A percentile compares a stretch with the other conserved stretches of the same genome.
Evolutionary conservation across 2,888 invertebrate genomes (phyloP).

Genomic region (Rhynchonema sp.): DNA sequence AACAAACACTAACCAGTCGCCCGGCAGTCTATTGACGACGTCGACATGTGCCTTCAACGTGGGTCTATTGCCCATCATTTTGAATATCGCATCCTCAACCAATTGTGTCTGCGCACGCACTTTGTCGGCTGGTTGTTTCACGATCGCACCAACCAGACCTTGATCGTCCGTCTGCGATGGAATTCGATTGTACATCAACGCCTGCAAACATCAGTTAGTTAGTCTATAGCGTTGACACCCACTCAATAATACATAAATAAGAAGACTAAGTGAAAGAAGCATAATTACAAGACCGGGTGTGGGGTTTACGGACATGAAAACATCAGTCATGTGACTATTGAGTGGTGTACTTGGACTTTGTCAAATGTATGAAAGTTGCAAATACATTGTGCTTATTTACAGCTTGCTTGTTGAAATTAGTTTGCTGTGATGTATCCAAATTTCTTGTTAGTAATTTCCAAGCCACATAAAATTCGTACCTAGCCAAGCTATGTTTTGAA

Average conservation of each 20-base stretch:
- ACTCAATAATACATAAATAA: background rate
- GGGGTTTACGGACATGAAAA: no score
- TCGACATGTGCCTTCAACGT: slow-evolving; percentile 32
- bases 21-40: slow-evolving; percentile 53
- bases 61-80: slow-evolving; percentile 16
- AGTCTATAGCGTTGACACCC: background rate
- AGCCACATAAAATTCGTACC: no score
- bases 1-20: slow-evolving; percentile 24
- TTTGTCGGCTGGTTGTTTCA: slow-evolving; percentile 56
- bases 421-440: no score
- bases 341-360: no score
- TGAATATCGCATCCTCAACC: slow-evolving; percentile 16
- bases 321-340: no score
- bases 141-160: slow-evolving; percentile 63
- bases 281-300: no score
- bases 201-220: slow-evolving; percentile 28
- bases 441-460: no score
- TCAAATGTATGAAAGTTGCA: no score
- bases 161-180: slow-evolving; percentile 71
- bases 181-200: slow-evolving; percentile 72
- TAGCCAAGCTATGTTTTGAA: no score
- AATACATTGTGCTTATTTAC: no score
- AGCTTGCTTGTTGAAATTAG: no score
- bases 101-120: slow-evolving; percentile 42
- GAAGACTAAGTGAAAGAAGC: background rate